Conservation (phyloP, 2,113 vertebrate genomes). For the Mustela lutreola region DNA sequence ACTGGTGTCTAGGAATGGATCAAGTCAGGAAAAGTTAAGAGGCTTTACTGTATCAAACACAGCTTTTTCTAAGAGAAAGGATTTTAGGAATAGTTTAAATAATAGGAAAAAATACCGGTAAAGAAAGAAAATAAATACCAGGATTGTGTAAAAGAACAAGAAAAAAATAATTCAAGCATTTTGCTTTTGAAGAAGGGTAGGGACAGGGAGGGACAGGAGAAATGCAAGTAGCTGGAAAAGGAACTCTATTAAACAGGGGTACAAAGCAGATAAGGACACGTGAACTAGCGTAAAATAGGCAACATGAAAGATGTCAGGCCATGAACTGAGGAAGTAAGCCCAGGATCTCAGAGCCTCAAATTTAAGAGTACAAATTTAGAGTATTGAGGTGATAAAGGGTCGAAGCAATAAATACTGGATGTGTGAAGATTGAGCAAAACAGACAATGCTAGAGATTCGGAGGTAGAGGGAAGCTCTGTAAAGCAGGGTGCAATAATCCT, state of each 20-base stretch:
- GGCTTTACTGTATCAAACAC: neutral
- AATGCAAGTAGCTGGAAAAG: neutral
- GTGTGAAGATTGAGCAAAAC: neutral
- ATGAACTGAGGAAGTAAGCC: neutral
- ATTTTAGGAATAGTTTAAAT: conserved; percentile 61
- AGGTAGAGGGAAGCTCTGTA: neutral
- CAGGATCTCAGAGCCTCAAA: conserved; percentile 24
- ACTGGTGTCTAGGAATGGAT: neutral
- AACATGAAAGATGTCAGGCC: neutral
- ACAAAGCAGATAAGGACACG: neutral
- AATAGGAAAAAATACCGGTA: neutral
- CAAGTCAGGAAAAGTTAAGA: conserved; percentile 52
- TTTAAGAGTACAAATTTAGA: neutral
- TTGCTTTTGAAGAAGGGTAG: neutral
- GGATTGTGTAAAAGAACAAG: neutral
- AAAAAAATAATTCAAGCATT: neutral
- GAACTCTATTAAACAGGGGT: neutral
- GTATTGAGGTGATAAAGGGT: neutral
- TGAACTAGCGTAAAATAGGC: neutral
- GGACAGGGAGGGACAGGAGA: neutral
- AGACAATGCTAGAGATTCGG: neutral
- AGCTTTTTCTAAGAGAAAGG: conserved; percentile 41
- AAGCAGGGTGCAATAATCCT: conserved; percentile 15
- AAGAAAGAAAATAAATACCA: neutral
- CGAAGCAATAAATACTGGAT: conserved; percentile 32